A percentile compares a stretch with the other conserved stretches of the same genome.
These are phyloP conservation scores for Zosterops japonicus DNA, from an alignment of 2,113 vertebrate species.

Conservation along the genomic window DNA sequence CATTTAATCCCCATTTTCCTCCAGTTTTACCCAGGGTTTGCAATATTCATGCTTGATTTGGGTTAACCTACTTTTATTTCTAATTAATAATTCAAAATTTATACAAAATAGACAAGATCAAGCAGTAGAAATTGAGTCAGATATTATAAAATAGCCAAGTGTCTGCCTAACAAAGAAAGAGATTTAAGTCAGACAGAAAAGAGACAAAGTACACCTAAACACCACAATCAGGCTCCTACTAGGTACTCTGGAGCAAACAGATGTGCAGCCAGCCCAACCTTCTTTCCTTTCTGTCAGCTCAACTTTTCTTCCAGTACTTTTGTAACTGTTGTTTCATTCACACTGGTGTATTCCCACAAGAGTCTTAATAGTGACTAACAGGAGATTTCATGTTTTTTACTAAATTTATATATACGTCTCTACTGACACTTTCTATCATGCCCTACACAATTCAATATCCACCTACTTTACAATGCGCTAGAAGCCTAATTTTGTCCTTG, in stretches of 20 bases:
- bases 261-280: neutral
- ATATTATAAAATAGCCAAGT: neutral
- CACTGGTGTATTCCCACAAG: neutral
- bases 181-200: neutral
- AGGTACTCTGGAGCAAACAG: neutral
- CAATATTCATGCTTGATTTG: neutral
- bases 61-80: neutral
- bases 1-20: neutral
- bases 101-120: neutral
- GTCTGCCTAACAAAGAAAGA: neutral
- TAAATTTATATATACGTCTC: neutral
- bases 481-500: neutral
- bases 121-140: neutral
- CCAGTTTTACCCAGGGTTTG: neutral
- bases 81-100: neutral
- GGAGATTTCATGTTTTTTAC: neutral
- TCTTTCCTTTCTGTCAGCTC: neutral
- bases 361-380: neutral
- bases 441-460: neutral
- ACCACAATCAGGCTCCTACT: neutral
- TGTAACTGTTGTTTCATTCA: neutral
- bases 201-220: neutral
- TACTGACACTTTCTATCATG: neutral
- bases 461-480: neutral
- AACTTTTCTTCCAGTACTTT: neutral